Base-by-base conservation (phyloP, 2,797 vertebrate species). In the Enteromius trimaculatus region DNA sequence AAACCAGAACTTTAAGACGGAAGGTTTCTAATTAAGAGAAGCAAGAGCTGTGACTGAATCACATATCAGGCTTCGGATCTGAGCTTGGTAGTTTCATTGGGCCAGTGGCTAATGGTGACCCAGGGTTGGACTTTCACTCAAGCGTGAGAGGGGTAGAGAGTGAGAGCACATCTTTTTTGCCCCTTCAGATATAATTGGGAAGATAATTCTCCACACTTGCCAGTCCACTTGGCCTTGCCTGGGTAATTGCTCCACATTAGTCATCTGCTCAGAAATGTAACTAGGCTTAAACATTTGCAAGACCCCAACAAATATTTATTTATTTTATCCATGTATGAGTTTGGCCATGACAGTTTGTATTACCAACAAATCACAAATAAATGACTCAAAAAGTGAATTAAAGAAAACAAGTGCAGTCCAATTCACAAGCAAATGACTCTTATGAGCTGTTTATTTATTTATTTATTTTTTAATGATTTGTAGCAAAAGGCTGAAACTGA, bases 1-100 rank as follows among this genome's bases (percentile, higher is more conserved):
- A 74, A 62, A 81, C 31, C 37, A 74, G 21, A 81, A 16, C 37
- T 68, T 76, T 4, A 29, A 75, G 42, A 34, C 7, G 2, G 51
- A 23, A 62, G 71, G 58, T 84, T 74, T 90, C 84, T 88, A 87
- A 88, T 88, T 88, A 87, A 75, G 17, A 10, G 65, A 85, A 84
- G 77, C 49, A 83, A 19, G 80, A 13, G 47, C 74, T 75, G 65
- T 68, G 74, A 80, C 65, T 72, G 85, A 87, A 80, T 83, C 66
- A 88, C 75, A 84, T 79, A 82, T 84, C 65, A 58, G 55, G 84
- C 75, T 86, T 85, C 53, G 65, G 71, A 86, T 84, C 78, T 71
- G 65, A 79, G 55, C 79, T 58, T 66, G 75, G 64, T 70, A 34
- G 31, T 83, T 86, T 79, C 77, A 79, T 79, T 82, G 82, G 86